A percentile compares a stretch with the other conserved stretches of the same genome.
These are phyloP conservation scores for Pyrocephalus nanus DNA, from an alignment of 2,797 vertebrate species.

Conservation along the genomic window DNA sequence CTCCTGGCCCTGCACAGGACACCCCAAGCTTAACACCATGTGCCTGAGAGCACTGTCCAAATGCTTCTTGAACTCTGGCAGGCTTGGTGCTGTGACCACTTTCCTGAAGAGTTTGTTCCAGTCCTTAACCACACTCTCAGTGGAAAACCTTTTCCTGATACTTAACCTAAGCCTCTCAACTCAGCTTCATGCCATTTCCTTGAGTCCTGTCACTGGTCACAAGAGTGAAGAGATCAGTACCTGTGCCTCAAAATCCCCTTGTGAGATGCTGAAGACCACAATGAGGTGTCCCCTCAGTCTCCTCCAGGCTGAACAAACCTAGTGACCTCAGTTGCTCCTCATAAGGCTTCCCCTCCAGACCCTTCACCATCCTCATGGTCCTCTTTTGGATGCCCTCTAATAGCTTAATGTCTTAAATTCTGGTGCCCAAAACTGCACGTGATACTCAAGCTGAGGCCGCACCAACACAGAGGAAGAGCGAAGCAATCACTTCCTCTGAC, in stretches of 20 bases:
- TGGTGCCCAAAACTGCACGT: not conserved
- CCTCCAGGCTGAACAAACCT: not conserved
- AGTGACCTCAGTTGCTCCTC: not conserved
- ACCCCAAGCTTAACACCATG: not conserved
- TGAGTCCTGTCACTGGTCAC: too few relatives aligned
- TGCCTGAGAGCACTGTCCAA: not conserved
- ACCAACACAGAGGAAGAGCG: not conserved
- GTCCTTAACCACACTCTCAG: fast-evolving
- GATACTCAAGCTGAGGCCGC: fast-evolving
- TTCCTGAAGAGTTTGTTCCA: not conserved
- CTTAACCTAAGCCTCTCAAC: not conserved
- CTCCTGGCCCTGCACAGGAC: not conserved
- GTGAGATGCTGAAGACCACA: not conserved
- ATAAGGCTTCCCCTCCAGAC: not conserved
- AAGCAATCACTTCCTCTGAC: not conserved
- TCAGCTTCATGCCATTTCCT: not conserved
- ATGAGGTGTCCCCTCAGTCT: not conserved
- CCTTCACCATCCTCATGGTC: fast-evolving
- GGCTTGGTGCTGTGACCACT: not conserved
- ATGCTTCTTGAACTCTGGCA: not conserved
- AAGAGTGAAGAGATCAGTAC: not conserved
- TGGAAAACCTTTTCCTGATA: not conserved
- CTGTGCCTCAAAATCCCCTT: not conserved
- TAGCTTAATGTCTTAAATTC: fast-evolving
- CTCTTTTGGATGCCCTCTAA: not conserved